Base-by-base conservation (phyloP, 2,888 invertebrate species). In the Nebria salina region DNA sequence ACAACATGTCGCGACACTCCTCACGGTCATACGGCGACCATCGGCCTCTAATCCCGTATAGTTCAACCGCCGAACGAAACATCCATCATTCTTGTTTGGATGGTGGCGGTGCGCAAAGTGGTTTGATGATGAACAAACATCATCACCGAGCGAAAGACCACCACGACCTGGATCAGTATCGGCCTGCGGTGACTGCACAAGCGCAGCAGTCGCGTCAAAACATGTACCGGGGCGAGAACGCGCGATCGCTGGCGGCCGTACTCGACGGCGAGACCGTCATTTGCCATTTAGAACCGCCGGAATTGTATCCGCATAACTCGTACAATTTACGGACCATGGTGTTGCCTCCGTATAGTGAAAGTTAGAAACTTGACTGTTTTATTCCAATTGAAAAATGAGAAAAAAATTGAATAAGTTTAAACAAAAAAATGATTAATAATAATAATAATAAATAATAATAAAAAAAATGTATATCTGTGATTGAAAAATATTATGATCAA, bases 181-280 rank as follows among this genome's bases (percentile, higher is more conserved):
- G 42, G 15, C 4, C 34, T 42, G 74, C 15, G 13, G 43, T 5
- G 41, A 70, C 72, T 65, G 72, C 25, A 4, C 80, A 81, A 26
- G 76, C 86, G 74, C 86, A 83, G 43, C 87, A 86, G 79, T 86
- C 86, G 78, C 85, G 86, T 78, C 91, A 91, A 83, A 90, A 90
- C 83, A 90, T 90, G 85, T 91, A 91, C 82, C 90, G 90, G 84
- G 90, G 90, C 83, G 92, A 90, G 85, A 91, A 91, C 82, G 91
- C 92, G 88, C 88, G 92, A 83, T 92, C 92, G 8, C 85, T 93
- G 83, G 94, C 96, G 42, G 96, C 96, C 13, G 96, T 96, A 83
- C 90, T 96, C 77, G 95, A 96, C 87, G 96, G 96, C 72, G 94
- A 95, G 86, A 96, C 96, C 82, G 96, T 96, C 82, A 95, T 96